Percentiles rank a stretch among this genome's conserved stretches.
Evolutionary conservation across 53 echinoderm and acorn worm genomes (phyloP).

Genomic region (Actinopyga echinites): DNA sequence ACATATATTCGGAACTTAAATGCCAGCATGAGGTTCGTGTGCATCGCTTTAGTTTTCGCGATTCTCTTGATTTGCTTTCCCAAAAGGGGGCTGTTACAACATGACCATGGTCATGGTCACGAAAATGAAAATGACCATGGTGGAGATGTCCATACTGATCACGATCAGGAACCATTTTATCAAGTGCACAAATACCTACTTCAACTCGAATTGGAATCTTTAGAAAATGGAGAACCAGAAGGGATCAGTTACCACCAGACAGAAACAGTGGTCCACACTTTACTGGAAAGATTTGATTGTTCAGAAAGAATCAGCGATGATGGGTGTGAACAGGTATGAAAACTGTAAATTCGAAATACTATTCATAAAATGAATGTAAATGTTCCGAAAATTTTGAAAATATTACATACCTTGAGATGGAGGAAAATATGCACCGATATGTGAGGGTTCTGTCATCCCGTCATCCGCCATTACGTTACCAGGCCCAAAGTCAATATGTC

Average conservation of each 20-base stretch:
- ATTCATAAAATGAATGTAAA: too few relatives aligned
- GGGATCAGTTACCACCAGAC: neutral
- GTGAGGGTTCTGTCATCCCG: too few relatives aligned
- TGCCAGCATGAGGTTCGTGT: conserved; percentile 10
- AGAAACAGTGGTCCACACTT: neutral
- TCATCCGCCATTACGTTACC: too few relatives aligned
- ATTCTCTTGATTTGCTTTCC: neutral
- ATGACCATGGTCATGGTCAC: neutral
- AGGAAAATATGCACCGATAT: too few relatives aligned
- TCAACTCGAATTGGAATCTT: neutral
- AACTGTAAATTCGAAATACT: too few relatives aligned
- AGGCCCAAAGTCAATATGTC: too few relatives aligned
- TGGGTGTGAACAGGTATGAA: neutral
- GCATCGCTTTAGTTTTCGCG: neutral
- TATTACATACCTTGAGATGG: too few relatives aligned
- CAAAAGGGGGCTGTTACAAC: neutral
- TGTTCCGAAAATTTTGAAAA: too few relatives aligned
- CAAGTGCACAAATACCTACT: neutral
- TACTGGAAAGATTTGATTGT: conserved; percentile 2
- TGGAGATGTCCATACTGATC: neutral
- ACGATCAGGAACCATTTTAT: conserved; percentile 5
- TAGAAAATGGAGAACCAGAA: conserved; percentile 4
- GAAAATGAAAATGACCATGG: neutral
- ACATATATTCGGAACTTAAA: too few relatives aligned
- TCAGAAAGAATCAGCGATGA: neutral